Evolutionary conservation across 1,140 invertebrate species (phyloP).

Genomic region (Monomorium pharaonis): DNA sequence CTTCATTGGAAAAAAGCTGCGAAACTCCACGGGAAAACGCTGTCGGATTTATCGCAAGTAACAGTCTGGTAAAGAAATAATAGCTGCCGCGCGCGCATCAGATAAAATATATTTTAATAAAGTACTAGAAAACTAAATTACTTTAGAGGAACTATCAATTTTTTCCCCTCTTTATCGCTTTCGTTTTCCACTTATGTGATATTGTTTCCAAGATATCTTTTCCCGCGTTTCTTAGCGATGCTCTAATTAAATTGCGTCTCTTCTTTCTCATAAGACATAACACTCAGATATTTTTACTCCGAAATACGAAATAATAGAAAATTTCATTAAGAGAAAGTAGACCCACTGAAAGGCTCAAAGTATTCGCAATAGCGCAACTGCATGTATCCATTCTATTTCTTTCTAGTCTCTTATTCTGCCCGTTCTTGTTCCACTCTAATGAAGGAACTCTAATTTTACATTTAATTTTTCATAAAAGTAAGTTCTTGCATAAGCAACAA

Average conservation of each 20-base stretch:
- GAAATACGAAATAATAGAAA: constrained; percentile 8
- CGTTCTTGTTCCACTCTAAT: constrained; percentile 7
- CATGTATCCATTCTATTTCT: constrained; percentile 46
- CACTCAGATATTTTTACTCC: constrained; percentile 7
- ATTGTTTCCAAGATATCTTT: not conserved
- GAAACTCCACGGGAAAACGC: not conserved
- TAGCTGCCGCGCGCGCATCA: not conserved
- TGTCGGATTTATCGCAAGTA: not conserved
- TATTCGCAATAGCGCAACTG: not conserved
- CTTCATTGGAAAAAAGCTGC: constrained; percentile 7
- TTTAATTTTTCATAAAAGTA: constrained; percentile 76
- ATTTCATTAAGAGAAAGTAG: constrained; percentile 4
- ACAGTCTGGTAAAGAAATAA: not conserved
- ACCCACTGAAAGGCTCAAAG: not conserved
- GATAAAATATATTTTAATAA: constrained; percentile 2
- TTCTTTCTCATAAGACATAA: not conserved
- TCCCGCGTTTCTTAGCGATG: not conserved
- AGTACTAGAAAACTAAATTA: too few relatives aligned
- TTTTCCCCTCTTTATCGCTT: too few relatives aligned
- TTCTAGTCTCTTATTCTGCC: not conserved
- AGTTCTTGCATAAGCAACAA: not conserved
- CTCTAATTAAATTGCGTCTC: constrained; percentile 11
- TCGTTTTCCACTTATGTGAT: not conserved
- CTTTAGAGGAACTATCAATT: too few relatives aligned
- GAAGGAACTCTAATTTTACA: constrained; percentile 77